Percentiles rank a stretch among this genome's conserved stretches.
Conservation (phyloP, 2,888 invertebrate species). For the Drosophila bunnanda region DNA sequence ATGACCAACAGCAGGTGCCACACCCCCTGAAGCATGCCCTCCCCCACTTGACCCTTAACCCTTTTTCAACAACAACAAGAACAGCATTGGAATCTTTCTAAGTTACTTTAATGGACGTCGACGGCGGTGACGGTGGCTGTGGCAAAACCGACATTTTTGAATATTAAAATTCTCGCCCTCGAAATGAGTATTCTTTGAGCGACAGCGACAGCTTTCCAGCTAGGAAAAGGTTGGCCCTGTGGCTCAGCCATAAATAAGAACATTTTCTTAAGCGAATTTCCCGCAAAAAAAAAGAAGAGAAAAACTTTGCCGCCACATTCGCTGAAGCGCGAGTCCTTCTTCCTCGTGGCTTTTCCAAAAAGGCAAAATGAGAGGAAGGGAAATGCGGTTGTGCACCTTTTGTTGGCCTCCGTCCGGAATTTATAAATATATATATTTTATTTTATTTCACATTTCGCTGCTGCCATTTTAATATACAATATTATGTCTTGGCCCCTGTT, state of each 20-base stretch:
- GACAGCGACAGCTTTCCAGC: constrained; percentile 6
- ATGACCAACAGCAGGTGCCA: constrained; percentile 43
- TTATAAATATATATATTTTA: constrained; percentile 57
- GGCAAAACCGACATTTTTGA: constrained; percentile 67
- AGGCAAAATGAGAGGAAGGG: constrained; percentile 1
- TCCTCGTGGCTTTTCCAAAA: constrained; percentile 8
- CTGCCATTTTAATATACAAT: constrained; percentile 53
- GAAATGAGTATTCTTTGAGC: constrained; percentile 25
- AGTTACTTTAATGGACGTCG: constrained; percentile 72
- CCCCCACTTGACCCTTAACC: constrained; percentile 12
- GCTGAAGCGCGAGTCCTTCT: constrained; percentile 27
- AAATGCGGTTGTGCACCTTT: constrained; percentile 58
- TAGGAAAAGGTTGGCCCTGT: constrained; percentile 14
- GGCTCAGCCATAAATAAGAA: constrained; percentile 61
- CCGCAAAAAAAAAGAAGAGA: constrained; percentile 12
- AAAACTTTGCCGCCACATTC: constrained; percentile 47
- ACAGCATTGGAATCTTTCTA: constrained; percentile 34
- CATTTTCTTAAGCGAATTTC: constrained; percentile 55
- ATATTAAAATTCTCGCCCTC: constrained; percentile 72
- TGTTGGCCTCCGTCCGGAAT: constrained; percentile 54
- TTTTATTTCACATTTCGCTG: constrained; percentile 57
- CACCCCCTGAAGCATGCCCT: background rate
- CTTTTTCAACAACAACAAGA: constrained; percentile 9
- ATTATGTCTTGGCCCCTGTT: constrained; percentile 42
- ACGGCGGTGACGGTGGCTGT: constrained; percentile 5